A percentile compares a stretch with the other conserved stretches of the same genome.
phyloP scores from a whole-genome alignment of 1,140 invertebrate species.

The Monomorium pharaonis region DNA sequence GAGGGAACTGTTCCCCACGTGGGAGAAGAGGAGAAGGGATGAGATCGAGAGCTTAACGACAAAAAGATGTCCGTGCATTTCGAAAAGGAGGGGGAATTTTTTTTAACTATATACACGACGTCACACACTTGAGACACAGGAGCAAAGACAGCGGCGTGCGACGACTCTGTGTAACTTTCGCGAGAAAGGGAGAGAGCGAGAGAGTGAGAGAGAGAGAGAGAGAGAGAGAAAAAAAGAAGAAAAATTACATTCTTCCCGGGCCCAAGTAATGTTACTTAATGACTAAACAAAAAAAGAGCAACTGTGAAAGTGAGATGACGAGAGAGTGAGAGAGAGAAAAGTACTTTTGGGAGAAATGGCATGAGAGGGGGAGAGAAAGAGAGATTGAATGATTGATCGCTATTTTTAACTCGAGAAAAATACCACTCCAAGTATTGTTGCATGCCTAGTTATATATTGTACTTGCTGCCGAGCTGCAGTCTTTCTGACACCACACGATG shows the following conservation, averaged over 20 bases:
- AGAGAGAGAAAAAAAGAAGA: constrained; percentile 61
- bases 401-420: constrained; percentile 81
- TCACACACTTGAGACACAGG: constrained; percentile 18
- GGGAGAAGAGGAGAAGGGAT: constrained; percentile 49
- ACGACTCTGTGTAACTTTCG: constrained; percentile 74
- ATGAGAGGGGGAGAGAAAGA: constrained; percentile 43
- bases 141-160: constrained; percentile 72
- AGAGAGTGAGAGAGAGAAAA: not conserved
- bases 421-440: constrained; percentile 82
- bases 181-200: constrained; percentile 44
- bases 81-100: constrained; percentile 6
- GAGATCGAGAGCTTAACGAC: constrained; percentile 52
- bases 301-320: constrained; percentile 57
- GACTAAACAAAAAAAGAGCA: constrained; percentile 63
- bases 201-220: constrained; percentile 16
- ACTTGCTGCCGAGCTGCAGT: constrained; percentile 62
- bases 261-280: constrained; percentile 83
- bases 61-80: constrained; percentile 13
- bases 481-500: constrained; percentile 48
- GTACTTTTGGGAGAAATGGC: not conserved
- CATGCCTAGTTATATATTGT: constrained; percentile 83
- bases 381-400: constrained; percentile 67
- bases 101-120: constrained; percentile 12
- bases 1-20: not conserved
- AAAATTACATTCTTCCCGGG: constrained; percentile 82